Evolutionary conservation across 1,140 invertebrate genomes (phyloP), one percentile per base, ranked within the genome.

Genomic region (Bombus impatiens): DNA sequence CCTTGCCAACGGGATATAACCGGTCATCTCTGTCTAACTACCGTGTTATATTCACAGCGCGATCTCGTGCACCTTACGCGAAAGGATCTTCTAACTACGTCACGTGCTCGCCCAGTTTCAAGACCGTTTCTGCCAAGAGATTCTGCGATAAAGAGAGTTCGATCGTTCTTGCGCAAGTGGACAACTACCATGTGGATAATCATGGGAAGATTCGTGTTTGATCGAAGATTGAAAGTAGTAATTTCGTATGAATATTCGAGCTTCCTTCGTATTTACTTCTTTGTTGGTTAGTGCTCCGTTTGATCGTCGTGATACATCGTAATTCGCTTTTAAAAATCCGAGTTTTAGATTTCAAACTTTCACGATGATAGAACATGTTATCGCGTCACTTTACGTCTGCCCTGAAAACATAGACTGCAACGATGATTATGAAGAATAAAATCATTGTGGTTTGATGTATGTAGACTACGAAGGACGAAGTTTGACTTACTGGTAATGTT

Each of bases 21-120:
- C 88, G 32, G 44, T 40, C 80, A 72, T 77, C 89, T 87, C 86
- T 78, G 88, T 90, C 88, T 78, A 87, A 65, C 80, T 89, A 28
- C 79, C 37, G 25, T 67, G 85, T 68, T 80, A 72, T 68, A 84
- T 70, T 76, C 57, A 22, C 57, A 70, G 37, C 32, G 32, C n/a
- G 35, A 62, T 59, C 62, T 35, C 74, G 40, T 57, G 84, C 88
- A 77, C 82, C 88, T 79, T 68, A 86, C 81, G 78, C 71, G 72
- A 87, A 88, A 89, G 78, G 75, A 87, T 87, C 72, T 65, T 71
- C 67, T 67, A 68, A 67, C 87, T 82, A 44, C 47, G 68, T 84
- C 86, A 87, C 80, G 75, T 78, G 77, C 79, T 75, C 13, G 71
- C 70, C 78, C 70, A 18, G 80, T 59, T 37, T 53, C 35, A 44